These are phyloP conservation scores for Kryphioiulus occultus DNA, from an alignment of 2,888 invertebrate species.

Conservation along the genomic window DNA sequence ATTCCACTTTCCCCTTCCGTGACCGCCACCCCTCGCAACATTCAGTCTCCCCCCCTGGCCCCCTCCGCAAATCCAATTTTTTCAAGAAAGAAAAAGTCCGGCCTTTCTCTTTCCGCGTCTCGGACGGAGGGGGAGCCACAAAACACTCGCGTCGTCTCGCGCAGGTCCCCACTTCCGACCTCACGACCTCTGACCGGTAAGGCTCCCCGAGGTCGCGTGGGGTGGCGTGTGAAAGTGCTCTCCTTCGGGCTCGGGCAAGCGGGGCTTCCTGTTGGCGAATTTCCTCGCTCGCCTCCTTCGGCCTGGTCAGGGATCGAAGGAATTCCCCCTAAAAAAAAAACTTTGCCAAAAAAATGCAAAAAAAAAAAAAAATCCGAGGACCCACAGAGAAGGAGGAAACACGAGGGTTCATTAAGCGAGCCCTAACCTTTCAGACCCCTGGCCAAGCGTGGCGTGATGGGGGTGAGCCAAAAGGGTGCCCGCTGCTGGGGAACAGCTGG, in stretches of 20 bases:
- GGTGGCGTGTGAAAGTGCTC: slow-evolving; percentile 48
- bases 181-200: slow-evolving; percentile 46
- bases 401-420: slow-evolving; percentile 11
- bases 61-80: slow-evolving; percentile 12
- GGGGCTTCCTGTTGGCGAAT: slow-evolving; percentile 2
- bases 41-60: neutral
- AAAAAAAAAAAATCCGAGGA: neutral
- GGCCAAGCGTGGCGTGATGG: slow-evolving; percentile 31
- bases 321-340: neutral
- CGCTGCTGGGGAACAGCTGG: slow-evolving; percentile 8
- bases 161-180: slow-evolving; percentile 46
- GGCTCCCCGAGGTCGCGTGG: slow-evolving; percentile 22
- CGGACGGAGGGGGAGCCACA: neutral
- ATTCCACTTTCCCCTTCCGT: neutral
- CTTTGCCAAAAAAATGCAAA: neutral
- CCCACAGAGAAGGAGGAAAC: slow-evolving; percentile 22
- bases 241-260: neutral
- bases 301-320: neutral
- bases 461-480: slow-evolving; percentile 2
- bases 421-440: slow-evolving; percentile 31
- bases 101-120: slow-evolving; percentile 24
- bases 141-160: slow-evolving; percentile 3
- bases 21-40: neutral
- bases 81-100: slow-evolving; percentile 20
- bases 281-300: neutral